These are phyloP conservation scores for Nephrotoma flavescens DNA, from an alignment of 2,888 invertebrate species.

Conservation along the genomic window DNA sequence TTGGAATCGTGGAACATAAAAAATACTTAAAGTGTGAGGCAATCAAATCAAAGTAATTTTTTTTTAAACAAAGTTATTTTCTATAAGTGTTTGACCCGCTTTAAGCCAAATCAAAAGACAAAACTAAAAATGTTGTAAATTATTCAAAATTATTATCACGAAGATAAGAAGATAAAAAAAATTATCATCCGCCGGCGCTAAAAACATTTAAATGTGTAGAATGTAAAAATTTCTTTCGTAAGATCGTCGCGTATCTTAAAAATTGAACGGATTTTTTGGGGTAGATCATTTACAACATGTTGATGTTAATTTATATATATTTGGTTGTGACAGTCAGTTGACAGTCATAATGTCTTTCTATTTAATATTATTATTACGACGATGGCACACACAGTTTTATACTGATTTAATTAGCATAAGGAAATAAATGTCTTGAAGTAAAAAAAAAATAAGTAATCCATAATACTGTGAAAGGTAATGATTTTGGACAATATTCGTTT, in stretches of 20 bases:
- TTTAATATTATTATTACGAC: background rate
- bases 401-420: background rate
- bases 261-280: background rate
- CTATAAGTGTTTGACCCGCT: background rate
- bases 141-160: background rate
- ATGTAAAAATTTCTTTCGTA: background rate
- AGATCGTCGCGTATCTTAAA: background rate
- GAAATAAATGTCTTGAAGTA: background rate
- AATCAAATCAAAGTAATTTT: background rate
- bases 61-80: background rate
- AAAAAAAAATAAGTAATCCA: too few species aligned
- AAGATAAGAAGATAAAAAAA: background rate
- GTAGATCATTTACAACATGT: background rate
- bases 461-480: too few species aligned
- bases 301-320: background rate
- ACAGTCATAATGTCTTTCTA: background rate
- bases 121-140: background rate
- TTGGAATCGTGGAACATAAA: background rate
- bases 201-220: background rate
- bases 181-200: background rate
- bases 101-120: background rate
- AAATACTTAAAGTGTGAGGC: background rate
- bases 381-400: background rate
- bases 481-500: too few species aligned
- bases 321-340: background rate